A percentile compares a stretch with the other conserved stretches of the same genome.
Conservation (phyloP, 2,888 invertebrate genomes). For the Hypsopygia costalis region DNA sequence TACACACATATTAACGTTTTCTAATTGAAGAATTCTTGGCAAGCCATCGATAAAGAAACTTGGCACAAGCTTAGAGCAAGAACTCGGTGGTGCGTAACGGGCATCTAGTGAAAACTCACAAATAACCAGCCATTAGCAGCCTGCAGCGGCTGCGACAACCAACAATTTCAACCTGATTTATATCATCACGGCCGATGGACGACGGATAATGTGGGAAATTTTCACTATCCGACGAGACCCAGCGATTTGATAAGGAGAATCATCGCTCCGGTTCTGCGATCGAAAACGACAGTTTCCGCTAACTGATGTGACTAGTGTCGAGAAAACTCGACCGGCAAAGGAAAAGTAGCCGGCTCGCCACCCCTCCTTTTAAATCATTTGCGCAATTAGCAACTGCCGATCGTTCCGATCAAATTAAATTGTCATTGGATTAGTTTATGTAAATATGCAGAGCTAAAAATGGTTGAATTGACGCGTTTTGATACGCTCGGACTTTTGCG, state of each 20-base stretch:
- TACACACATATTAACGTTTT: background rate
- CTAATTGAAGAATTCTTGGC: background rate
- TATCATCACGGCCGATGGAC: conserved; percentile 62
- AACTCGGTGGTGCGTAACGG: conserved; percentile 61
- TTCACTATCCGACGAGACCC: conserved; percentile 63
- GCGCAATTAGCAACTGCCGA: conserved; percentile 6
- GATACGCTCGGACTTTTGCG: no score
- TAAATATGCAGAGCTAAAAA: conserved; percentile 5
- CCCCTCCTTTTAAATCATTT: conserved; percentile 18
- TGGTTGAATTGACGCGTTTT: background rate
- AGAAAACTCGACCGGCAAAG: conserved; percentile 68
- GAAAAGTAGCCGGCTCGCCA: conserved; percentile 56
- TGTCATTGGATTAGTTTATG: conserved; percentile 2
- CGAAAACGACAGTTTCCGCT: conserved; percentile 77
- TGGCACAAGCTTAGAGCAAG: conserved; percentile 12
- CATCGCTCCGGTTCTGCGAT: conserved; percentile 66
- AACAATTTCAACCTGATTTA: conserved; percentile 76
- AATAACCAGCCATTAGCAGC: conserved; percentile 70
- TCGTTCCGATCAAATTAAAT: conserved; percentile 8
- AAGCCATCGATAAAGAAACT: conserved; percentile 1
- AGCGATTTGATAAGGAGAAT: conserved; percentile 75
- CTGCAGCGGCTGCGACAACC: conserved; percentile 57
- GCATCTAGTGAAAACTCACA: conserved; percentile 73
- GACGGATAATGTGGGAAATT: conserved; percentile 77
- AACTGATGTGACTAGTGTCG: conserved; percentile 58